Conservation (phyloP, 1,140 invertebrate species). For the Euglossa dilemma region DNA sequence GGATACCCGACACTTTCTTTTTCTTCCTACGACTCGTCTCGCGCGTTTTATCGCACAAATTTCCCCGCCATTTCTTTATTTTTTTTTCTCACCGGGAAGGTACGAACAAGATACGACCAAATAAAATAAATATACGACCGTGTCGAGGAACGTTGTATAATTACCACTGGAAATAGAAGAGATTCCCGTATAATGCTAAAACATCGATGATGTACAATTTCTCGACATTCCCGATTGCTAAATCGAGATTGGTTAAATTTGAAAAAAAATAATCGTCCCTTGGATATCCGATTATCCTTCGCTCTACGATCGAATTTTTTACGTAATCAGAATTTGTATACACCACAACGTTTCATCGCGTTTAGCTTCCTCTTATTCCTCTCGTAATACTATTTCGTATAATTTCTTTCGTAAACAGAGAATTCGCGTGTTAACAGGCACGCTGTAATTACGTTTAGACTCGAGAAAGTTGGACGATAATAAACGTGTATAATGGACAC, state of each 20-base stretch:
- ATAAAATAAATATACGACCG: background rate
- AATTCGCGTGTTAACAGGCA: background rate
- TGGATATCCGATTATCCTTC: background rate
- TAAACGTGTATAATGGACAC: background rate
- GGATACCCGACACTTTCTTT: conserved; percentile 15
- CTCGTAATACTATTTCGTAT: background rate
- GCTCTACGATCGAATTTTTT: background rate
- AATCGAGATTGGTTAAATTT: background rate
- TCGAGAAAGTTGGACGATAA: background rate
- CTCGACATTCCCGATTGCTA: background rate
- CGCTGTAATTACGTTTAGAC: background rate
- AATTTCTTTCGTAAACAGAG: background rate
- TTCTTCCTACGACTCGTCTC: background rate
- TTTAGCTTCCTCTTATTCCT: background rate
- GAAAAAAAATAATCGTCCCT: background rate
- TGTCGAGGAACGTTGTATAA: background rate
- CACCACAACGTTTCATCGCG: background rate
- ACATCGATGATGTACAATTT: background rate
- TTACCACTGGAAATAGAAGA: background rate
- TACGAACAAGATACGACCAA: background rate
- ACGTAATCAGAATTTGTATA: background rate
- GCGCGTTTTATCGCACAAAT: background rate
- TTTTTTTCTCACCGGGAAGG: background rate
- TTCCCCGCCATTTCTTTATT: background rate
- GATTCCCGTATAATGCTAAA: background rate